Conservation (phyloP, 1,140 invertebrate species). For the Apis cerana region DNA sequence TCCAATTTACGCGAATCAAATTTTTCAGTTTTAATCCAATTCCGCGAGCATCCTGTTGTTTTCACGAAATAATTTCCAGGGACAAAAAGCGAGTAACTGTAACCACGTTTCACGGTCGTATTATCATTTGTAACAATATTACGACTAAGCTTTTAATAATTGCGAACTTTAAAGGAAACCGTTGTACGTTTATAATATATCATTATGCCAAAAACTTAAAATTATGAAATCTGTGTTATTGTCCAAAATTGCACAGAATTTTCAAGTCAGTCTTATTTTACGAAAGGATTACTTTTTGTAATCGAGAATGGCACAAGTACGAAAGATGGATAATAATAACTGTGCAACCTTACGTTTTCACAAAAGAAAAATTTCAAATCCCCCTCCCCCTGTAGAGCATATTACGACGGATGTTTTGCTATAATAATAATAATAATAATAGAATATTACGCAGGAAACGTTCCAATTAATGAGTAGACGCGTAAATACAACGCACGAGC, state of each 20-base stretch:
- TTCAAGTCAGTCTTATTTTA: too few species aligned
- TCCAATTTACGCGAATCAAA: not conserved
- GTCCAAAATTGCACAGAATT: too few species aligned
- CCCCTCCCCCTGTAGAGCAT: too few species aligned
- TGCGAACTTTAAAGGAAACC: too few species aligned
- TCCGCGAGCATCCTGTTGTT: not conserved
- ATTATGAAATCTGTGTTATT: too few species aligned
- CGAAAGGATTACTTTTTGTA: too few species aligned
- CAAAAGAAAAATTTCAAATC: too few species aligned
- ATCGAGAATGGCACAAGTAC: too few species aligned
- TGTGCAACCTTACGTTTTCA: too few species aligned
- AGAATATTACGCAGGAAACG: conserved; percentile 32
- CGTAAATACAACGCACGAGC: conserved; percentile 30
- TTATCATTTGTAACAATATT: not conserved
- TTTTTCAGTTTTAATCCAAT: conserved; percentile 15
- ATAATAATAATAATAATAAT: conserved; percentile 32
- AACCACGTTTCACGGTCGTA: not conserved
- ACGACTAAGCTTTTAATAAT: not conserved
- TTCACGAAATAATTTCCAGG: not conserved
- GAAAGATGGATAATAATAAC: too few species aligned
- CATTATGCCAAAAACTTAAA: too few species aligned
- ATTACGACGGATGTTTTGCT: not conserved
- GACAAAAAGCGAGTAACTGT: not conserved
- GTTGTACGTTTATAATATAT: too few species aligned
- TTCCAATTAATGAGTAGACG: conserved; percentile 47